A percentile compares a stretch with the other conserved stretches of the same genome.
These are phyloP conservation scores for Nemotelus nigrinus DNA, from an alignment of 2,888 invertebrate species.

Conservation along the genomic window DNA sequence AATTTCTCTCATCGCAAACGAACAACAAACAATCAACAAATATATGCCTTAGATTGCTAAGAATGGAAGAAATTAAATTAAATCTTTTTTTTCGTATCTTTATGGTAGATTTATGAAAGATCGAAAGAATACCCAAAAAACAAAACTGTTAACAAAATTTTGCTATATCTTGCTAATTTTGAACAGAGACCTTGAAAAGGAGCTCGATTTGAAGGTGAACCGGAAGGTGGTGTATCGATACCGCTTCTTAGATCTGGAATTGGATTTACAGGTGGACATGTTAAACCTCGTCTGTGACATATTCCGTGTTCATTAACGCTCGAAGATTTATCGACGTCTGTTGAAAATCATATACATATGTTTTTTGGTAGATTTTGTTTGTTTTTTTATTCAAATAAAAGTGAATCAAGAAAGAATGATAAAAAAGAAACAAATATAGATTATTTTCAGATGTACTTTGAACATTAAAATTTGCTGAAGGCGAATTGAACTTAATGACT, in stretches of 20 bases:
- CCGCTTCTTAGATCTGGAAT: slow-evolving; percentile 85
- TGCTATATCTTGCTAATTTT: slow-evolving; percentile 19
- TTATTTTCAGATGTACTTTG: no score
- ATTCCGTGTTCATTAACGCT: slow-evolving; percentile 85
- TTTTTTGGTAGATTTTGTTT: neutral
- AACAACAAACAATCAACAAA: slow-evolving; percentile 8
- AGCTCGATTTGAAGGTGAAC: slow-evolving; percentile 63
- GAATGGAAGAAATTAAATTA: neutral
- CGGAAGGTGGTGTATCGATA: slow-evolving; percentile 60
- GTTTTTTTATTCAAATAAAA: slow-evolving; percentile 4
- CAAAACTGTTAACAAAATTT: slow-evolving; percentile 33
- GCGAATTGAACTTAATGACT: no score
- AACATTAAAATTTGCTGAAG: no score
- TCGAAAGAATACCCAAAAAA: slow-evolving; percentile 12
- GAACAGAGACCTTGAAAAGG: slow-evolving; percentile 63
- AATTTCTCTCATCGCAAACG: slow-evolving; percentile 19
- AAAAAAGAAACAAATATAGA: neutral
- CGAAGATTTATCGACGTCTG: slow-evolving; percentile 55
- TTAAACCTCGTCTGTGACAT: slow-evolving; percentile 84
- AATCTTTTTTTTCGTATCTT: neutral
- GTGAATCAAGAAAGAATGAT: neutral
- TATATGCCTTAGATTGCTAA: slow-evolving; percentile 24
- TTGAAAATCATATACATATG: slow-evolving; percentile 51
- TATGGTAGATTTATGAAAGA: neutral
- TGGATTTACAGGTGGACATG: slow-evolving; percentile 82